phyloP scores from a whole-genome alignment of 2,888 invertebrate genomes.

The Gastracanthus pulcherrimus region DNA sequence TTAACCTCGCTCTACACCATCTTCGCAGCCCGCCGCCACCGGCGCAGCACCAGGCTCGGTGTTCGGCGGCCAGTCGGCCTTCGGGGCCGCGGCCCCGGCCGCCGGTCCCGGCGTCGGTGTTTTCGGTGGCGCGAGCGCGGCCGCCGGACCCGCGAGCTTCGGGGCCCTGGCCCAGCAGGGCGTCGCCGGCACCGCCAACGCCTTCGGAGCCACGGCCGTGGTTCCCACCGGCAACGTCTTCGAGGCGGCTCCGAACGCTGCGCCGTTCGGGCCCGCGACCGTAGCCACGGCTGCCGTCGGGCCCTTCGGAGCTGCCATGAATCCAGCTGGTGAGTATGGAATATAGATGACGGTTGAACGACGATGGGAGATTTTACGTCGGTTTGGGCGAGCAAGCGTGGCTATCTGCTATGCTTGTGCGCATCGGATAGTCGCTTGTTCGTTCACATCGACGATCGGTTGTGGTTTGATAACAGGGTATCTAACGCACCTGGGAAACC shows the following conservation, averaged over 20 bases:
- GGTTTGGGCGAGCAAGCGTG: too few species aligned
- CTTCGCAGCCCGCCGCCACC: too few species aligned
- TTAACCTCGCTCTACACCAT: not conserved
- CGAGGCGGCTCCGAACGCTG: slow-evolving; percentile 33
- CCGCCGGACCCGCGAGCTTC: not conserved
- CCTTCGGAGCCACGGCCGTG: slow-evolving; percentile 35
- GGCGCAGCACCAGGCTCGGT: slow-evolving; percentile 20
- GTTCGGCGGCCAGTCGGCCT: slow-evolving; percentile 52
- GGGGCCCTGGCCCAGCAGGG: not conserved
- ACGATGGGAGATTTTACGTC: too few species aligned
- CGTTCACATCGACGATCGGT: too few species aligned
- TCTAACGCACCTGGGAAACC: too few species aligned
- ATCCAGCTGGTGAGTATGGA: slow-evolving; percentile 25
- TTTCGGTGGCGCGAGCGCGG: slow-evolving; percentile 34
- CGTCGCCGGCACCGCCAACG: slow-evolving; percentile 49
- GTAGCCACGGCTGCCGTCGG: slow-evolving; percentile 20
- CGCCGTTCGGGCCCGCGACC: slow-evolving; percentile 33
- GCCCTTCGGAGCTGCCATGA: slow-evolving; percentile 30
- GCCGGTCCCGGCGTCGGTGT: slow-evolving; percentile 60
- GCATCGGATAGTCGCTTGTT: too few species aligned
- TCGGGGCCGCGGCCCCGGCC: slow-evolving; percentile 57
- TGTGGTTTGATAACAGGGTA: too few species aligned
- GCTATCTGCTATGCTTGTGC: too few species aligned
- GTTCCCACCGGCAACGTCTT: slow-evolving; percentile 10
- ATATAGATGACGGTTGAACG: too few species aligned